phyloP scores from a whole-genome alignment of 2,888 invertebrate species.

The Carterocephalus palaemon region DNA sequence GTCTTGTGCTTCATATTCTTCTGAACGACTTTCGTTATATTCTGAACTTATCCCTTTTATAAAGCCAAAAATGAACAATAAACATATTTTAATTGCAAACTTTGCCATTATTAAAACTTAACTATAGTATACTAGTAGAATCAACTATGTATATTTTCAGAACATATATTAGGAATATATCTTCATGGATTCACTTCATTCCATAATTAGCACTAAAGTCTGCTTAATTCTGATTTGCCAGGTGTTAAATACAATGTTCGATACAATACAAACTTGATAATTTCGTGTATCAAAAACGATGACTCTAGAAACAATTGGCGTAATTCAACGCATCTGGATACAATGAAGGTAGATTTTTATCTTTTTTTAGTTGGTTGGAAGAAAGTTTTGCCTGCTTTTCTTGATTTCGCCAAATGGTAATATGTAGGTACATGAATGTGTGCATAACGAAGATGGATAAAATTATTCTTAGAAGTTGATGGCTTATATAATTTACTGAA shows the following conservation, averaged over 20 bases:
- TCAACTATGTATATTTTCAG: no score
- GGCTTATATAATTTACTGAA: no score
- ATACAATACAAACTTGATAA: not conserved
- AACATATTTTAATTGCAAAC: constrained; percentile 1
- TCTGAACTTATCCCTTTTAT: constrained; percentile 20
- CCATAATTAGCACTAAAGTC: no score
- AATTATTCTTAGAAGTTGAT: no score
- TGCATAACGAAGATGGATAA: no score
- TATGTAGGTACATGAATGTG: no score
- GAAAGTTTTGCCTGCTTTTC: not conserved
- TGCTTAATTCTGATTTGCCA: no score
- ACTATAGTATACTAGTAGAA: no score
- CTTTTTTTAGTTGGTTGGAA: constrained; percentile 14
- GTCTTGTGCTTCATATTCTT: constrained; percentile 22
- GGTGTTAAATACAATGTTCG: constrained; percentile 14
- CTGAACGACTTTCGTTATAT: constrained; percentile 25
- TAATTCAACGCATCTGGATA: constrained; percentile 11
- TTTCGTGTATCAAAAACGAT: constrained; percentile 8
- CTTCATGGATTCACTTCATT: no score
- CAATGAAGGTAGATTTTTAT: constrained; percentile 13
- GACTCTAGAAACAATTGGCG: constrained; percentile 9
- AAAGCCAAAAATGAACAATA: not conserved
- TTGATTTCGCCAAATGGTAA: not conserved
- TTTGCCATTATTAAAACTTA: not conserved
- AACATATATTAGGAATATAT: no score